Base-by-base conservation (phyloP, 1,140 invertebrate genomes). In the Drosophila funebris region DNA sequence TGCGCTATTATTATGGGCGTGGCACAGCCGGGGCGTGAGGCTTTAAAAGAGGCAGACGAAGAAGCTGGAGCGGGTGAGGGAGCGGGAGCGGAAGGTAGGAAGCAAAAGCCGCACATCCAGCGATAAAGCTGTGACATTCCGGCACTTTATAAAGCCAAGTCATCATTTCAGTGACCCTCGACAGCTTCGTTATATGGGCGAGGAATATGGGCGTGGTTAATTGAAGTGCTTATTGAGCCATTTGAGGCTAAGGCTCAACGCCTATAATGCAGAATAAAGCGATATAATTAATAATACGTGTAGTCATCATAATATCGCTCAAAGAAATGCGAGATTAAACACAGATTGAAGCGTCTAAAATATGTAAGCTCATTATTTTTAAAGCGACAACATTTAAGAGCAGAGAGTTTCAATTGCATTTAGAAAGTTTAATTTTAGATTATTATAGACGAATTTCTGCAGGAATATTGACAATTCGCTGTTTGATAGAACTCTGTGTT, bases 161-260 rank as follows among this genome's bases (percentile, higher is more conserved):
- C 37, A 43, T 41, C 36, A 3, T 43, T 43, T 29, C 18, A 56
- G 36, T 44, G 56, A 43, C 27, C 29, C 27, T n/a, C 27, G 22
- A 14, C 33, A 37, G 52, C 48, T 36, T 3, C 20, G 36, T 53
- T 4, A 53, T n/a, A n/a, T n/a, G 1, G 31, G 29, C 14, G 29
- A 54, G 4, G 8, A 6, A 33, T 27, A 14, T 53, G 57, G 67
- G 50, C 41, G 67, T 70, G 67, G 67, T 50, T 54, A 46, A 64
- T 56, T 56, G 36, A 56, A 56, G 68, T 50, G 50, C 33, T 71
- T 71, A 64, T 71, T 64, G 33, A 71, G 60, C 13, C 50, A 50
- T 64, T 71, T 71, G 48, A 1, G 13, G 2, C 16, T 9, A 24
- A 14, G 41, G 22, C 20, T 66, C 9, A 46, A 36, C 5, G 8